phyloP scores from a whole-genome alignment of 2,888 invertebrate species.

The Argyresthia goedartella region DNA sequence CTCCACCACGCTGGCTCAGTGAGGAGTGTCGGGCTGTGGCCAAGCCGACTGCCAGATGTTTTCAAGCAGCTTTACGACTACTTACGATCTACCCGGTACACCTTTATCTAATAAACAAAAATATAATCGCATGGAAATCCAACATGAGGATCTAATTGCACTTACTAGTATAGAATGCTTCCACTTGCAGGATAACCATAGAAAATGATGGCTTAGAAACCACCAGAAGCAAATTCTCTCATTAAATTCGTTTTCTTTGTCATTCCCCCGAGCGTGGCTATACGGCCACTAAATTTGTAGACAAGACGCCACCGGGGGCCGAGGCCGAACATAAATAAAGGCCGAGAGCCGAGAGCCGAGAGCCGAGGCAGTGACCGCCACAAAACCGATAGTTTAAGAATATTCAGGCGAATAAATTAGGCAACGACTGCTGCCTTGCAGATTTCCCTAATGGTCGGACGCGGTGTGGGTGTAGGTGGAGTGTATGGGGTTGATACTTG shows the following conservation, averaged over 20 bases:
- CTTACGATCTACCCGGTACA: too few relatives aligned
- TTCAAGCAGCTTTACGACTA: too few relatives aligned
- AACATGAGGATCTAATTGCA: neutral
- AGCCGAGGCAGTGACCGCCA: slow-evolving; percentile 41
- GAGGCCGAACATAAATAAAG: slow-evolving; percentile 50
- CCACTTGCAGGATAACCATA: neutral
- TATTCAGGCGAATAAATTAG: slow-evolving; percentile 67
- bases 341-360: slow-evolving; percentile 25
- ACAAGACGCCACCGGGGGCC: neutral
- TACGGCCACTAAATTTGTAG: slow-evolving; percentile 15
- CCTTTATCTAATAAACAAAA: too few relatives aligned
- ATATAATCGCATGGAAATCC: too few relatives aligned
- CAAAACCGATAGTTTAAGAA: slow-evolving; percentile 70
- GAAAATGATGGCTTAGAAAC: too few relatives aligned
- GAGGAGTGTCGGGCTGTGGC: too few relatives aligned
- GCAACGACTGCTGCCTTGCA: slow-evolving; percentile 52
- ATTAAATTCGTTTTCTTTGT: slow-evolving; percentile 3
- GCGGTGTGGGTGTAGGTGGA: slow-evolving; percentile 17
- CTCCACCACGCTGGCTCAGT: too few relatives aligned
- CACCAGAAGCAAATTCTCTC: too few relatives aligned
- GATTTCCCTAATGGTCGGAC: slow-evolving; percentile 69
- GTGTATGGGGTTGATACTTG: slow-evolving; percentile 28
- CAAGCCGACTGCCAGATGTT: too few relatives aligned
- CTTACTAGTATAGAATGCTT: too few relatives aligned
- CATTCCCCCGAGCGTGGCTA: slow-evolving; percentile 16